Percentiles rank a stretch among this genome's conserved stretches.
phyloP scores from a whole-genome alignment of 2,888 invertebrate genomes.

The Trypoxylon attenuatum region DNA sequence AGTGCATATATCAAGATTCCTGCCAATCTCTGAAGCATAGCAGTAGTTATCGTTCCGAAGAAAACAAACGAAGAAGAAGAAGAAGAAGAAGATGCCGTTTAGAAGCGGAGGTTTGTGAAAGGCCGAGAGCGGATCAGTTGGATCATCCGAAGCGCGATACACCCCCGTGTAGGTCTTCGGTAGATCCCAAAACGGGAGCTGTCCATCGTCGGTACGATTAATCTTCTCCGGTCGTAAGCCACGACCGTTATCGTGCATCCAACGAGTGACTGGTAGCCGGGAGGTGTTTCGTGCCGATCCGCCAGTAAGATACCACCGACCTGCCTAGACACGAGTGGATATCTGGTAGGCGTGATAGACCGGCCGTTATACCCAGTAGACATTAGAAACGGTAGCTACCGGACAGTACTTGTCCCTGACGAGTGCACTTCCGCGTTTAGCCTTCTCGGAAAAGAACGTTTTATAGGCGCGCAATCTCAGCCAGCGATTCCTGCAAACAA shows the following conservation, averaged over 20 bases:
- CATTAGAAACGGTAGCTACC: slow-evolving; percentile 47
- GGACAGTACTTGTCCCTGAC: slow-evolving; percentile 40
- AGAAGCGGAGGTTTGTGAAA: no score
- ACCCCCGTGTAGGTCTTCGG: slow-evolving; percentile 33
- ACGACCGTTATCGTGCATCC: slow-evolving; percentile 61
- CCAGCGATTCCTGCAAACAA: no score
- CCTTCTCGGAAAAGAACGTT: slow-evolving; percentile 34
- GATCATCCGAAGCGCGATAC: slow-evolving; percentile 16
- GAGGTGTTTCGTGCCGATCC: slow-evolving; percentile 57
- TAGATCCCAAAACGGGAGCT: slow-evolving; percentile 56
- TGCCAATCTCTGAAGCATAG: no score
- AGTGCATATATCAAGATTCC: no score
- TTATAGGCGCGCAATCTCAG: no score
- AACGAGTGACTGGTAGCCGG: slow-evolving; percentile 46
- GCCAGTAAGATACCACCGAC: slow-evolving; percentile 50
- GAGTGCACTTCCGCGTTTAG: slow-evolving; percentile 38
- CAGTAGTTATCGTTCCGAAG: no score
- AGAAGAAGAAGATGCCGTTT: no score
- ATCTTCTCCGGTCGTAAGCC: slow-evolving; percentile 56
- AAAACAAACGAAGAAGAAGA: no score
- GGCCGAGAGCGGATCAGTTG: not conserved
- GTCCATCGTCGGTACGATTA: slow-evolving; percentile 61
- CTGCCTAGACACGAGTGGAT: slow-evolving; percentile 54
- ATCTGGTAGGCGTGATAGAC: slow-evolving; percentile 58
- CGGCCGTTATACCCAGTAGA: slow-evolving; percentile 49